Percentiles rank a stretch among this genome's conserved stretches.
Evolutionary conservation across 2,113 vertebrate species (phyloP).

Genomic region (Herpailurus yagouaroundi): DNA sequence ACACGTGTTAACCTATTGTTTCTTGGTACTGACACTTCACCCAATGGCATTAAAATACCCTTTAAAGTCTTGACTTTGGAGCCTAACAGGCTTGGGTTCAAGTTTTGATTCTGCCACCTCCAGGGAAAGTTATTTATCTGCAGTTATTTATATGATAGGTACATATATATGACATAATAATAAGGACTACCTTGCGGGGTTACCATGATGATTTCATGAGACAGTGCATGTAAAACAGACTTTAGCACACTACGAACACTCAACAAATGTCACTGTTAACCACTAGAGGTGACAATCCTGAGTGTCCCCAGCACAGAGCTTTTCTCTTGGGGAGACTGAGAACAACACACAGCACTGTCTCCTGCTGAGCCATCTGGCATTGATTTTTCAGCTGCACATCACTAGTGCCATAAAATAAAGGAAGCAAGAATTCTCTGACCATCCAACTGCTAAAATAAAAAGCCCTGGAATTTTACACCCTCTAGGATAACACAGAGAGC

Average conservation of each 20-base stretch:
- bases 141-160: background rate
- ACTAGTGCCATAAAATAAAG: slow-evolving; percentile 62
- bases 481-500: slow-evolving; percentile 39
- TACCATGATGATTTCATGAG: background rate
- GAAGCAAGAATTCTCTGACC: slow-evolving; percentile 67
- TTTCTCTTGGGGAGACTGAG: background rate
- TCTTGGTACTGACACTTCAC: background rate
- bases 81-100: background rate
- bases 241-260: background rate
- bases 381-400: slow-evolving; percentile 60
- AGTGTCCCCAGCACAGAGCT: background rate
- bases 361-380: slow-evolving; percentile 64
- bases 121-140: background rate
- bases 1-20: background rate
- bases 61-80: background rate
- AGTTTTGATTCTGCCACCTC: background rate
- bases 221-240: background rate
- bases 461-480: slow-evolving; percentile 59
- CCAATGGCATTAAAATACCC: background rate
- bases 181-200: background rate
- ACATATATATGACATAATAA: background rate
- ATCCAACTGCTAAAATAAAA: slow-evolving; percentile 46
- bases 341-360: background rate
- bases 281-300: background rate
- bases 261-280: background rate